Conservation (phyloP, 2,888 invertebrate species). For the Syrphus vitripennis region DNA sequence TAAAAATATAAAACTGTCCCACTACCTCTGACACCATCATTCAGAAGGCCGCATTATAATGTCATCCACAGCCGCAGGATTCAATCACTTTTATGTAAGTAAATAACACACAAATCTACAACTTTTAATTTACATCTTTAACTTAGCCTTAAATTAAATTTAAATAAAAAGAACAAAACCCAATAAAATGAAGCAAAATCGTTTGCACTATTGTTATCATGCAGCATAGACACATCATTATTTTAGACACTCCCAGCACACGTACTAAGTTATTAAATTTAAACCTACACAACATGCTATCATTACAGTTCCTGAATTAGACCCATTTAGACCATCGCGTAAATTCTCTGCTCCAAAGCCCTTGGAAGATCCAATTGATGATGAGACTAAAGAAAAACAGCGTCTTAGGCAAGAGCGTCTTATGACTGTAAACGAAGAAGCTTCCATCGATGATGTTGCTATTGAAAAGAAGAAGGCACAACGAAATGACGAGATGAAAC, state of each 20-base stretch:
- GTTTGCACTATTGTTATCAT: slow-evolving; percentile 38
- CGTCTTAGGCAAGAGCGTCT: slow-evolving; percentile 85
- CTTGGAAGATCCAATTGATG: slow-evolving; percentile 83
- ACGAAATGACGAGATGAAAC: slow-evolving; percentile 82
- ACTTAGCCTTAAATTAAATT: not conserved
- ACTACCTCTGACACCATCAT: slow-evolving; percentile 64
- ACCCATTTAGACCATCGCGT: slow-evolving; percentile 86
- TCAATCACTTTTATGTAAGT: slow-evolving; percentile 65
- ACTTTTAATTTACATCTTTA: slow-evolving; percentile 31
- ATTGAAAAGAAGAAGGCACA: slow-evolving; percentile 82
- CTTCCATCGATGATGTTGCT: slow-evolving; percentile 77
- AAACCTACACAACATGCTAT: slow-evolving; percentile 57
- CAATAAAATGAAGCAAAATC: slow-evolving; percentile 22
- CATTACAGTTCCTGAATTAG: slow-evolving; percentile 83
- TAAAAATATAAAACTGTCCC: slow-evolving; percentile 23
- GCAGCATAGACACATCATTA: slow-evolving; percentile 30
- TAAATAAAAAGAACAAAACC: not conserved
- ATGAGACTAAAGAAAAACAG: slow-evolving; percentile 85
- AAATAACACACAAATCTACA: slow-evolving; percentile 69
- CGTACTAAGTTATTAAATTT: slow-evolving; percentile 37
- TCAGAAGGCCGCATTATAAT: slow-evolving; percentile 59
- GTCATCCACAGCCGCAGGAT: slow-evolving; percentile 60
- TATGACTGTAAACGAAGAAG: slow-evolving; percentile 82
- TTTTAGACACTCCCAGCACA: slow-evolving; percentile 39
- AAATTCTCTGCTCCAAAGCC: slow-evolving; percentile 85